These are phyloP conservation scores for Myodes glareolus DNA, from an alignment of 2,113 vertebrate genomes.

Conservation along the genomic window DNA sequence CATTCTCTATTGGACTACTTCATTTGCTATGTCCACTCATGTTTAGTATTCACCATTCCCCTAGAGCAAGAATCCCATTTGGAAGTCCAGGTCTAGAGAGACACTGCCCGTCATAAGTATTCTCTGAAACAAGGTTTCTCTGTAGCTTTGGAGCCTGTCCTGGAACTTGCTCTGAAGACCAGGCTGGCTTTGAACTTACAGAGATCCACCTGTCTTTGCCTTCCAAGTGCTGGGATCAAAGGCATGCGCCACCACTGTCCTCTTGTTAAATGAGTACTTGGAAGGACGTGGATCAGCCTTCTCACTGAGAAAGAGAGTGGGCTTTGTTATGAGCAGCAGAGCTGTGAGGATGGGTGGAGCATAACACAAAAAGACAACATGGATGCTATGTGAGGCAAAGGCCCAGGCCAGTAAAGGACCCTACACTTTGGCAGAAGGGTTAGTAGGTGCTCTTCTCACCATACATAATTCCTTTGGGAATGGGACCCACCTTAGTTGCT, in stretches of 20 bases:
- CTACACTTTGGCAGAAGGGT: background rate
- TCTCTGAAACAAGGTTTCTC: background rate
- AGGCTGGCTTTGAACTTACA: too few species aligned
- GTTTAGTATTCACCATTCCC: background rate
- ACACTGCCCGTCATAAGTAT: background rate
- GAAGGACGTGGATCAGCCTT: background rate
- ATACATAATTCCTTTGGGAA: background rate
- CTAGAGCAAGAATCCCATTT: too few species aligned
- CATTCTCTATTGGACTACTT: background rate
- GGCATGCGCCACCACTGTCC: too few species aligned
- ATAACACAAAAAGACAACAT: background rate
- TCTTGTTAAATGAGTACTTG: too few species aligned
- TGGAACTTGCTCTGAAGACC: too few species aligned
- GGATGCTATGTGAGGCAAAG: background rate
- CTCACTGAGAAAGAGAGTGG: background rate
- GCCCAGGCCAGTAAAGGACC: background rate
- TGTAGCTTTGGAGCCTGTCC: too few species aligned
- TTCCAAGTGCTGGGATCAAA: too few species aligned
- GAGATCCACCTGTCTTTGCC: too few species aligned
- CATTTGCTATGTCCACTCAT: background rate
- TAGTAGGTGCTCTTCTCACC: background rate
- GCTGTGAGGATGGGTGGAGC: background rate
- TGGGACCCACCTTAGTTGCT: background rate
- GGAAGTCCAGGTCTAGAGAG: background rate
- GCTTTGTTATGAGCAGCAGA: background rate